Evolutionary conservation across 2,113 vertebrate species (phyloP).

Genomic region (Cyanoramphus novaezelandiae): DNA sequence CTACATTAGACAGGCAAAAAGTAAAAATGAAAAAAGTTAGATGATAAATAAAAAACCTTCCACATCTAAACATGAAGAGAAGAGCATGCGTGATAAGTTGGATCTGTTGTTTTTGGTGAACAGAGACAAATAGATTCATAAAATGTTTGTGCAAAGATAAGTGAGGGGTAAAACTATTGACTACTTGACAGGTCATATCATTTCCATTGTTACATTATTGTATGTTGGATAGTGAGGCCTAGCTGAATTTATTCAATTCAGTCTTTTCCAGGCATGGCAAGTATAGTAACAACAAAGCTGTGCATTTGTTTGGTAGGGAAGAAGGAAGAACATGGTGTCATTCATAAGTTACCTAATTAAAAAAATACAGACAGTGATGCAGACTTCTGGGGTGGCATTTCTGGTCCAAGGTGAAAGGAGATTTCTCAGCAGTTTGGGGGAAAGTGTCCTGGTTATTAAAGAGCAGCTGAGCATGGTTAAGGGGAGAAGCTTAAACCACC

Average conservation of each 20-base stretch:
- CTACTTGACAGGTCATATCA: background rate
- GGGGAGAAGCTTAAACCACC: background rate
- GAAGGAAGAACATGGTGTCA: background rate
- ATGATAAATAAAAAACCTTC: background rate
- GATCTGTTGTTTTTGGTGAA: background rate
- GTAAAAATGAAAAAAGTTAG: background rate
- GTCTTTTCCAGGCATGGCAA: background rate
- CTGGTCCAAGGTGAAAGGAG: background rate
- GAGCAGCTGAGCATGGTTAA: background rate
- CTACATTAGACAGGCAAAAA: background rate
- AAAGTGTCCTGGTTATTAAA: background rate
- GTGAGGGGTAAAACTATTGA: background rate
- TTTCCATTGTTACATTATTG: background rate
- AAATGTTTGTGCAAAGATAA: background rate
- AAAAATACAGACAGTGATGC: background rate
- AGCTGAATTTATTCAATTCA: background rate
- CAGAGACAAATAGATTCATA: background rate
- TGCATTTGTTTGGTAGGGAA: background rate
- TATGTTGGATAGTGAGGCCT: background rate
- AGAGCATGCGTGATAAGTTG: background rate
- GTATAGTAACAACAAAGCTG: background rate
- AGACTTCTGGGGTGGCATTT: background rate
- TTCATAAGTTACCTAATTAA: background rate
- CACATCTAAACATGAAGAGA: background rate
- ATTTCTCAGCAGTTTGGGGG: background rate